Conservation (phyloP, 2,797 vertebrate genomes). For the Merluccius polli region DNA sequence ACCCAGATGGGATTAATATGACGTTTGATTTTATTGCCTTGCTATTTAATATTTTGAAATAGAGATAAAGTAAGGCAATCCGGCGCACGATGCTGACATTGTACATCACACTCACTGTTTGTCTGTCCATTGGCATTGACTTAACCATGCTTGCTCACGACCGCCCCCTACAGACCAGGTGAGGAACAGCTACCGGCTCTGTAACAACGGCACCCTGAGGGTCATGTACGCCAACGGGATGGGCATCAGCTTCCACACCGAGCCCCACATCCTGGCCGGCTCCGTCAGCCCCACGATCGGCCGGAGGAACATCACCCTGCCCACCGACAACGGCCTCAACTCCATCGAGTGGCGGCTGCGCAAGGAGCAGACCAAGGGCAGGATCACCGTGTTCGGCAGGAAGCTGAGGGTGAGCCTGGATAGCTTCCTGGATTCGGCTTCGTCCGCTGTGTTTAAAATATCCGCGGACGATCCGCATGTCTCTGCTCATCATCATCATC, state of each 20-base stretch:
- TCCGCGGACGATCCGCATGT: not conserved
- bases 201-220: slow-evolving; percentile 94
- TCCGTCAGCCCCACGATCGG: slow-evolving; percentile 96
- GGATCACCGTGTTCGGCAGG: slow-evolving; percentile 95
- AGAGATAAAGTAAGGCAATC: not conserved
- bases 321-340: slow-evolving; percentile 96
- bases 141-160: not conserved
- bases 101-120: no score
- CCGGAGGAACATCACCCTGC: slow-evolving; percentile 97
- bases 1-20: not conserved
- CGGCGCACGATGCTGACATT: no score
- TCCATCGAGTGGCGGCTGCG: slow-evolving; percentile 98
- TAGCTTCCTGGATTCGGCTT: not conserved
- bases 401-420: slow-evolving; percentile 93
- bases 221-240: slow-evolving; percentile 99
- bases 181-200: slow-evolving; percentile 98
- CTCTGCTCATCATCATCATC: no score
- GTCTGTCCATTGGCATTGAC: not conserved
- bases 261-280: slow-evolving; percentile 95
- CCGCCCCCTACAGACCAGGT: slow-evolving; percentile 86
- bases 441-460: not conserved
- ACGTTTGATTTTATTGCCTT: not conserved
- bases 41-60: not conserved
- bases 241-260: slow-evolving; percentile 98
- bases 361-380: slow-evolving; percentile 97